Conservation (phyloP, 2,113 vertebrate genomes). For the Hippocampus mohnikei region DNA sequence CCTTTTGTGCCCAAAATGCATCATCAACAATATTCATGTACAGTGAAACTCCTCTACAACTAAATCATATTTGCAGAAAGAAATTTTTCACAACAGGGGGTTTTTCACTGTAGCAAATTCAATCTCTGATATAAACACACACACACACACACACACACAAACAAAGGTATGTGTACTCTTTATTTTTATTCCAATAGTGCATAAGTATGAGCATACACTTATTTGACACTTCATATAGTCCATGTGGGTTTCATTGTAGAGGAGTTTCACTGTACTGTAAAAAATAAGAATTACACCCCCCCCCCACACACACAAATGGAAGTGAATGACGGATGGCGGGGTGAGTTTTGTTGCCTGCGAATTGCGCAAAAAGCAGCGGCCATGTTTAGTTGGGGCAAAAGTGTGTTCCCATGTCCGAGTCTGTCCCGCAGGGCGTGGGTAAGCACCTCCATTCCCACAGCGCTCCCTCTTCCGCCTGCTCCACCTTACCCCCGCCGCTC, state of each 20-base stretch:
- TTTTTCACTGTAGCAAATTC: too few species aligned
- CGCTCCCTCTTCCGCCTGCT: constrained; percentile 5
- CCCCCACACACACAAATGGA: background rate
- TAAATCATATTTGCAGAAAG: too few species aligned
- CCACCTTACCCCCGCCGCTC: constrained; percentile 2
- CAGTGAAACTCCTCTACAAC: too few species aligned
- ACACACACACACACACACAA: too few species aligned
- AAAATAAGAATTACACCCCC: too few species aligned
- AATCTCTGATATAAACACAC: too few species aligned
- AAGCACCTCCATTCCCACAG: constrained; percentile 61
- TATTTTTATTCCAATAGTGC: too few species aligned
- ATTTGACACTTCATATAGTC: too few species aligned
- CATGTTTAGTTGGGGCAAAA: constrained; percentile 50
- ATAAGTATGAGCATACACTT: too few species aligned
- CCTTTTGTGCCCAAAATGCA: background rate
- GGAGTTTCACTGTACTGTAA: too few species aligned
- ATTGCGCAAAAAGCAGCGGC: background rate
- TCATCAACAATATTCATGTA: background rate
- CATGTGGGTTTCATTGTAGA: too few species aligned
- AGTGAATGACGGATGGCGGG: background rate
- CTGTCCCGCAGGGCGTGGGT: constrained; percentile 46
- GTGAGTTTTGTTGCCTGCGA: background rate
- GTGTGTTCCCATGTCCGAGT: constrained; percentile 56
- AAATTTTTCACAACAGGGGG: too few species aligned
- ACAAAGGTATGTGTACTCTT: background rate